Conservation (phyloP, 2,797 vertebrate species). For the Chiloscyllium punctatum region DNA sequence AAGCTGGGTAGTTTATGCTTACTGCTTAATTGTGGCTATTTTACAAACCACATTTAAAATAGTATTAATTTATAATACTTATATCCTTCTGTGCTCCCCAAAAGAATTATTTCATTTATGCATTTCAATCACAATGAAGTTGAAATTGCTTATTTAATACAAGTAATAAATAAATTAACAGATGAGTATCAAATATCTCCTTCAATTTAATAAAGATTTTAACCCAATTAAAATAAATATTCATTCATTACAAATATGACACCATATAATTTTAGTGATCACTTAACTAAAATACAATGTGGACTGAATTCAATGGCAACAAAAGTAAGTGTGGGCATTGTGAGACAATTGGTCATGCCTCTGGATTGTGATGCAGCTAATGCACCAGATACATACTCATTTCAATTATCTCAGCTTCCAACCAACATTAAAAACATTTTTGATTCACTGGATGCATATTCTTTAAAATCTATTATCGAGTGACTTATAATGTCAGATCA, state of each 20-base stretch:
- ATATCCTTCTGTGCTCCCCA: background rate
- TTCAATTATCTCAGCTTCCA: too few species aligned
- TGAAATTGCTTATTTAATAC: background rate
- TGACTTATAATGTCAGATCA: too few species aligned
- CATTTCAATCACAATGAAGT: background rate
- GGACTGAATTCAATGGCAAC: background rate
- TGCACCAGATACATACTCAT: too few species aligned
- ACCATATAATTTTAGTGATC: background rate
- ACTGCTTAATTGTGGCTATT: background rate
- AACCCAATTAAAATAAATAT: background rate
- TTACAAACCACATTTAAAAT: background rate
- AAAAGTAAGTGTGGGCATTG: background rate
- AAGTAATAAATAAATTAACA: background rate
- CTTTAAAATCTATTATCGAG: too few species aligned
- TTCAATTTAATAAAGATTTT: background rate
- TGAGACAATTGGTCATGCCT: background rate
- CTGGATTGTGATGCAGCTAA: too few species aligned
- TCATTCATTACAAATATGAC: background rate
- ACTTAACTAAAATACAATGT: background rate
- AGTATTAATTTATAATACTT: background rate
- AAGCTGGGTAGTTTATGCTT: background rate
- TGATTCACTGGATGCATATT: too few species aligned
- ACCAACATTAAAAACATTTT: too few species aligned
- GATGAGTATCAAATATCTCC: background rate
- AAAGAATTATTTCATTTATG: background rate